Conservation (phyloP, 2,888 invertebrate species). For the Platycheirus rosarum region DNA sequence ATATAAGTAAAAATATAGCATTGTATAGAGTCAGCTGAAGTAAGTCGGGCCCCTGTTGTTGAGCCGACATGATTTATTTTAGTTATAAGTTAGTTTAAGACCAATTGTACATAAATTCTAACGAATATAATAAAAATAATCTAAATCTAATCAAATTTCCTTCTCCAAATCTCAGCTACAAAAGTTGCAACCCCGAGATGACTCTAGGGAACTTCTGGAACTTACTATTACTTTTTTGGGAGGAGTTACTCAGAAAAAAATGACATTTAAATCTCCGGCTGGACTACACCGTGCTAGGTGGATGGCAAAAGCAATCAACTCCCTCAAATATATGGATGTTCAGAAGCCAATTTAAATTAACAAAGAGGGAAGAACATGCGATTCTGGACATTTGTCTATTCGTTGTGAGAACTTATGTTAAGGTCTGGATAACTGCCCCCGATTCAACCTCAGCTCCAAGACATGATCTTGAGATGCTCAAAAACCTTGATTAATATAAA, state of each 20-base stretch:
- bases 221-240: constrained; percentile 1
- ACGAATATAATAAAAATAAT: too few species aligned
- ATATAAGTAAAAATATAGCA: too few species aligned
- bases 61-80: too few species aligned
- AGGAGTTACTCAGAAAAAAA: background rate
- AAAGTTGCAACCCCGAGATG: constrained; percentile 5
- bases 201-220: constrained; percentile 17
- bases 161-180: background rate
- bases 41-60: too few species aligned
- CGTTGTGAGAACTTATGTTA: background rate
- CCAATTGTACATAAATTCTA: too few species aligned
- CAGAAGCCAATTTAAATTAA: constrained; percentile 7
- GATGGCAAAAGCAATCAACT: constrained; percentile 16
- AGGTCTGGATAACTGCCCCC: background rate
- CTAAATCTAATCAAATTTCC: too few species aligned
- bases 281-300: background rate
- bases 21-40: too few species aligned
- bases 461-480: constrained; percentile 8
- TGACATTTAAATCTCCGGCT: constrained; percentile 8
- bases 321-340: constrained; percentile 1
- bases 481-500: background rate
- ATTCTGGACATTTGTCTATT: background rate
- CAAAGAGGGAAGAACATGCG: background rate
- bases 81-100: too few species aligned
- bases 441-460: background rate